Evolutionary conservation across 2,888 invertebrate genomes (phyloP).

Genomic region (Pilophorus perplexus): DNA sequence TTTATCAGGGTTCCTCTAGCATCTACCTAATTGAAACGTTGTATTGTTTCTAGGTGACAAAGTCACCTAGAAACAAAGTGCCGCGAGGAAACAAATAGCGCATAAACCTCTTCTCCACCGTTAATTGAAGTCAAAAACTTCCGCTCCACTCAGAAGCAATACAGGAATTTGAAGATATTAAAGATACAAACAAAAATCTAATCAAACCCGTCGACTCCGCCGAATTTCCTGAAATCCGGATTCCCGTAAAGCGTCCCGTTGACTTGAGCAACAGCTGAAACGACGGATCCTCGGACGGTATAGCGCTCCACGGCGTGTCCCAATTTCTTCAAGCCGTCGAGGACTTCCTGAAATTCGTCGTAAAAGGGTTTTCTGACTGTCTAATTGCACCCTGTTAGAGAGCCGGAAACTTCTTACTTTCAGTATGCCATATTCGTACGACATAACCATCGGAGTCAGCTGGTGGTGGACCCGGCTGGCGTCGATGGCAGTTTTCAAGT

Average conservation of each 20-base stretch:
- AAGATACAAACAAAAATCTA: not conserved
- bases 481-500: constrained; percentile 66
- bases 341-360: constrained; percentile 57
- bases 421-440: constrained; percentile 65
- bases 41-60: too few relatives aligned
- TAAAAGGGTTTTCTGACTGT: too few relatives aligned
- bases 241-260: constrained; percentile 68
- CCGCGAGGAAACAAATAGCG: too few relatives aligned
- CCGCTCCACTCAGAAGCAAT: not conserved
- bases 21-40: too few relatives aligned
- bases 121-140: not conserved
- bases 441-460: constrained; percentile 70
- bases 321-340: constrained; percentile 62
- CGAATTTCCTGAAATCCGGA: constrained; percentile 78
- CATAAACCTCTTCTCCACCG: too few relatives aligned
- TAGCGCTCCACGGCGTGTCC: constrained; percentile 69
- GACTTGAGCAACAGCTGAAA: constrained; percentile 66
- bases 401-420: too few relatives aligned
- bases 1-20: too few relatives aligned
- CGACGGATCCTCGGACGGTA: constrained; percentile 64
- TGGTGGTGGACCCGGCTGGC: constrained; percentile 82
- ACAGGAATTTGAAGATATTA: not conserved
- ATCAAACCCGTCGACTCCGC: constrained; percentile 66
- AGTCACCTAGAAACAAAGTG: too few relatives aligned
- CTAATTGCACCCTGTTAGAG: too few relatives aligned